Evolutionary conservation across 35 echinoderm and acorn worm species (phyloP), one percentile per base, ranked within the genome.

Genomic region (Ophiothrix spiculata): DNA sequence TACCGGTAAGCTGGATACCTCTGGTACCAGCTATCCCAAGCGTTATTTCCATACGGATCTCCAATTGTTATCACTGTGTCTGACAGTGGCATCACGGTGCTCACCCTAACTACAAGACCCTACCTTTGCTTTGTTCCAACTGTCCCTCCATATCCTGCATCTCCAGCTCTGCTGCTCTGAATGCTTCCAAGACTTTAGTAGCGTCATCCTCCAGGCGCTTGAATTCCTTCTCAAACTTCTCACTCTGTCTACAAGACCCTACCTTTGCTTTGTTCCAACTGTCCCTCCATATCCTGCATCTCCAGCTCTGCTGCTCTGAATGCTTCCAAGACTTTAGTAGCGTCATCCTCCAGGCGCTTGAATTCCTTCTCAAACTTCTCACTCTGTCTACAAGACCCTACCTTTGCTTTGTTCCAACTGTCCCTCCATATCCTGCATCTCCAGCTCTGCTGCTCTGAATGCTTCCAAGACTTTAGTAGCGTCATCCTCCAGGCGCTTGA

Each of bases 101-200:
- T 23, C 31, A 17, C 6, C 23, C 25, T 32, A 73, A n/a, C 63
- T 14, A 80, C 90, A 38, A 84, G 93, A 91, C 87, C 91, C n/a
- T 88, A 99, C 96, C 89, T 94, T 98, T 99, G 81, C 86, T 94
- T 40, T 91, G 34, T 35, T 99, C 96, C 75, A 99, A 79, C 31
- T 76, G 36, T n/a, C 46, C 83, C 38, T 93, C 89, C 85, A 94
- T 86, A 38, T 99, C 96, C 76, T 99, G 91, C 36, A 99, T 39
- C 82, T 91, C 75, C 56, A 88, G 75, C 82, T 99, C 91, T 1
- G 90, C 92, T 33, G 90, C 92, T 13, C 82, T 81, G 80, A 87
- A 99, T 10, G 90, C 84, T 64, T 99, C 74, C 54, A 99, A 56
- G 19, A 99, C 96, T 31, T 87, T 91, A 37, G 88, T 86, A 21